These are phyloP conservation scores for Xerus inauris DNA, from an alignment of 2,113 vertebrate genomes.

Conservation along the genomic window DNA sequence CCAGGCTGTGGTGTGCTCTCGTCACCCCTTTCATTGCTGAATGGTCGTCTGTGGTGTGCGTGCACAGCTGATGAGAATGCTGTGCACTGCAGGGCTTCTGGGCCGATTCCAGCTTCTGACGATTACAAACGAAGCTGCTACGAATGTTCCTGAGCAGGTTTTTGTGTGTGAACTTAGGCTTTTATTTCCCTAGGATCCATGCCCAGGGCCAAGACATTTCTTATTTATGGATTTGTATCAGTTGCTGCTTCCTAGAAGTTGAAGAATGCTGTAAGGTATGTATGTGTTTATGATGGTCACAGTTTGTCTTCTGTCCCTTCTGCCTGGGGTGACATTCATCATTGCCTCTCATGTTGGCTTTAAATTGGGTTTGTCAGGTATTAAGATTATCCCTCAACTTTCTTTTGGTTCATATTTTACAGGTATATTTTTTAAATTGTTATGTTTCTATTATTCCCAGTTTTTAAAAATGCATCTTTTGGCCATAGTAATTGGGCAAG, in stretches of 20 bases:
- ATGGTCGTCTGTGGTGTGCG: background rate
- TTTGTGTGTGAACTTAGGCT: background rate
- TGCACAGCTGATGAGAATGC: background rate
- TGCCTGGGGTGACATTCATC: background rate
- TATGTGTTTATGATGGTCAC: background rate
- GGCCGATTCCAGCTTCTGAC: background rate
- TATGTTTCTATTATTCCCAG: background rate
- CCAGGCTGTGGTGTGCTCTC: background rate
- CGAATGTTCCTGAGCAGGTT: background rate
- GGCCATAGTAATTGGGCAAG: too few species aligned
- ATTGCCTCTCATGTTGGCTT: background rate
- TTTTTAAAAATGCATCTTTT: background rate
- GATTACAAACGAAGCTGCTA: background rate
- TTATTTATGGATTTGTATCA: conserved; percentile 26
- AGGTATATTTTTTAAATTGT: conserved; percentile 1
- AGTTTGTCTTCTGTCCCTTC: background rate
- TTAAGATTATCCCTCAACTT: background rate
- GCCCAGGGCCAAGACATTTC: background rate
- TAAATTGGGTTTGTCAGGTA: background rate
- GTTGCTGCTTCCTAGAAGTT: background rate
- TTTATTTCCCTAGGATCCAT: conserved; percentile 40
- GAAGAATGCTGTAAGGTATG: background rate
- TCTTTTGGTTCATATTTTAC: background rate
- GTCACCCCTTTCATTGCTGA: background rate
- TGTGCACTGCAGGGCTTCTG: background rate